These are phyloP conservation scores for Drosophila nigromelanica DNA, from an alignment of 1,140 invertebrate genomes.

Conservation along the genomic window DNA sequence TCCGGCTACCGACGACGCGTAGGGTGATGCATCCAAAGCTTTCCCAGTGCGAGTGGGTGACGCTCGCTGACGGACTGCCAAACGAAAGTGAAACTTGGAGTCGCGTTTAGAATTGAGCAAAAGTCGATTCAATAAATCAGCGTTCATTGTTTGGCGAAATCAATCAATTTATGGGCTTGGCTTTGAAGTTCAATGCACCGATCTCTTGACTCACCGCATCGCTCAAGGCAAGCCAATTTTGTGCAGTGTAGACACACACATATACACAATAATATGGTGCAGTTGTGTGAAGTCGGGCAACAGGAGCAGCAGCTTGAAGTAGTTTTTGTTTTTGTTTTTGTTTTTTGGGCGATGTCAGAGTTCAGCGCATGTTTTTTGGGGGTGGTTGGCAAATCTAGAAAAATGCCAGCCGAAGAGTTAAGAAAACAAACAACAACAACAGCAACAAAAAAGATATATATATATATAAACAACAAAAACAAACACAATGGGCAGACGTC, in stretches of 20 bases:
- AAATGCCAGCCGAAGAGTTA: conserved; percentile 58
- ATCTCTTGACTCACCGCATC: conserved; percentile 4
- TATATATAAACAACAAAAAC: conserved; percentile 11
- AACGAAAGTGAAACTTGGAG: conserved; percentile 64
- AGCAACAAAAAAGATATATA: conserved; percentile 25
- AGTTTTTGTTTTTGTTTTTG: not conserved
- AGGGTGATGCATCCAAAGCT: conserved; percentile 65
- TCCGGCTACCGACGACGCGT: conserved; percentile 59
- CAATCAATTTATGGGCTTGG: conserved; percentile 72
- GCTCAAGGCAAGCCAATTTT: conserved; percentile 36
- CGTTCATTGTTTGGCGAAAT: conserved; percentile 40
- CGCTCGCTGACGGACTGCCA: conserved; percentile 46
- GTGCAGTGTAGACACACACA: conserved; percentile 26
- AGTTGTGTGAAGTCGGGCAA: conserved; percentile 5
- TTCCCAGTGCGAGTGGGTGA: conserved; percentile 33
- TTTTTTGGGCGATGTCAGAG: conserved; percentile 62
- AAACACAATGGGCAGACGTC: conserved; percentile 75
- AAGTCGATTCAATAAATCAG: conserved; percentile 41
- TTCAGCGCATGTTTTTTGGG: conserved; percentile 74
- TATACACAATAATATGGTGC: not conserved
- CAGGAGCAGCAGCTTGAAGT: conserved; percentile 17
- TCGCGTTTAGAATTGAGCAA: conserved; percentile 57
- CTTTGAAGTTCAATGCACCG: conserved; percentile 55
- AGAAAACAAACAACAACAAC: conserved; percentile 26
- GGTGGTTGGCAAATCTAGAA: conserved; percentile 75